These are phyloP conservation scores for Falcunculus frontatus DNA, from an alignment of 2,113 vertebrate species.

Conservation along the genomic window DNA sequence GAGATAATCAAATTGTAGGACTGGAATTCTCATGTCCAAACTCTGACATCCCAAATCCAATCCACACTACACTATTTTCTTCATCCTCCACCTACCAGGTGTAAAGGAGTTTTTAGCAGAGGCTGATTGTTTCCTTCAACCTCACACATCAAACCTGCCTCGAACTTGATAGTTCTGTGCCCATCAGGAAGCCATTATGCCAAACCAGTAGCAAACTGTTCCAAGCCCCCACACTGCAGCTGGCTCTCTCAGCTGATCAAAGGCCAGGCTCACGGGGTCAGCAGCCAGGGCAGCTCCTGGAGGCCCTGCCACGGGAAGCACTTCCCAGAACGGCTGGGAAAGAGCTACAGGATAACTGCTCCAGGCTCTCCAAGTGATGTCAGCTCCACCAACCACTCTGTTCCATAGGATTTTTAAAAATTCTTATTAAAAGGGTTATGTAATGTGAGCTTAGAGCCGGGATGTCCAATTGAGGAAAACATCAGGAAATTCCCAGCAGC, in stretches of 20 bases:
- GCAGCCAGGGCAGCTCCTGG: not conserved
- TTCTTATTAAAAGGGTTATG: not conserved
- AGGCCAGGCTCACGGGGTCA: not conserved
- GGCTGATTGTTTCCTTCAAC: not conserved
- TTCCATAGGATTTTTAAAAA: fast-evolving
- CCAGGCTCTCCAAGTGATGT: not conserved
- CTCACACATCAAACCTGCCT: not conserved
- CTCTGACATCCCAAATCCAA: not conserved
- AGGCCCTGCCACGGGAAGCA: not conserved
- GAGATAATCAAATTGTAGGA: fast-evolving
- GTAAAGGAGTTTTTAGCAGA: not conserved
- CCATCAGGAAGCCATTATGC: not conserved
- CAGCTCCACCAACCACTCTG: not conserved
- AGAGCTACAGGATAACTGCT: not conserved
- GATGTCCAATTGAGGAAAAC: fast-evolving
- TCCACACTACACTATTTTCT: too few relatives aligned
- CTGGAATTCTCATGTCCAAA: not conserved
- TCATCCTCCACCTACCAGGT: not conserved
- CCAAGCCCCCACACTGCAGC: not conserved
- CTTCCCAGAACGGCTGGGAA: not conserved
- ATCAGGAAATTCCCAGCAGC: not conserved
- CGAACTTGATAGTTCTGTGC: fast-evolving
- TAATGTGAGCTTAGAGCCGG: fast-evolving
- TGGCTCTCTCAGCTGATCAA: not conserved
- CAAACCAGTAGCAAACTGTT: not conserved